Base-by-base conservation (phyloP, 2,888 invertebrate species). In the Selenia dentaria region DNA sequence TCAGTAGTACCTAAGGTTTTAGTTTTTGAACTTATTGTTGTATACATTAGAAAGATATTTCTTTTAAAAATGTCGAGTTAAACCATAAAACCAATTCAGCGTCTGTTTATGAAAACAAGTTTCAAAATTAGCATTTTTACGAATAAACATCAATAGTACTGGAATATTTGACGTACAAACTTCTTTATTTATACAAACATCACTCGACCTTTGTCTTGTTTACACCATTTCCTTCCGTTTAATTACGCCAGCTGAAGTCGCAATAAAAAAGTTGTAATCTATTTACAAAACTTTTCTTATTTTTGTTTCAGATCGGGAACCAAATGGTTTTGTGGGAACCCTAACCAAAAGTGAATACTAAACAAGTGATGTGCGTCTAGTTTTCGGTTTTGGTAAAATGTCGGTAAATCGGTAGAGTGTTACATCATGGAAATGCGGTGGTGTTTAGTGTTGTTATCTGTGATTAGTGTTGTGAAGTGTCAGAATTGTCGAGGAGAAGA, bases 401-500 rank as follows among this genome's bases (percentile, higher is more conserved):
- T 41, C 32, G 18, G 41, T 45, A 13, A 42, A 51, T 52, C 47
- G 47, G 11, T 48, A 42, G 34, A 47, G 33, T 47, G 41, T 9
- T 29, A 36, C 46, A 48, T 66, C 67, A 38, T 41, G 57, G 72
- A 70, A 57, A 83, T 84, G 85, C 62, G 70, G 71, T 74, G 70
- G 78, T 67, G 54, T 39, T 44, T 74, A 24, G 52, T 79, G 24
- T 54, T 82, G 43, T 53, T 78, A 16, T 52, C 69, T 55, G 59
- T 60, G 40, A 41, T 64, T 20, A 40, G 64, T 51, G 56, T 49
- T 22, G 65, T 59, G 11, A 39, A 44, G 13, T 47, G 74, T 34
- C 77, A 81, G 54, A 87, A 88, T 64, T 89, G 89, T 55, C 74
- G 88, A 0, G 83, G 78, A 0, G 79, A 83, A 35, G 79, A 83